Evolutionary conservation across 1,140 invertebrate species (phyloP), one percentile per base, ranked within the genome.

Genomic region (Drosophila tsacasi): DNA sequence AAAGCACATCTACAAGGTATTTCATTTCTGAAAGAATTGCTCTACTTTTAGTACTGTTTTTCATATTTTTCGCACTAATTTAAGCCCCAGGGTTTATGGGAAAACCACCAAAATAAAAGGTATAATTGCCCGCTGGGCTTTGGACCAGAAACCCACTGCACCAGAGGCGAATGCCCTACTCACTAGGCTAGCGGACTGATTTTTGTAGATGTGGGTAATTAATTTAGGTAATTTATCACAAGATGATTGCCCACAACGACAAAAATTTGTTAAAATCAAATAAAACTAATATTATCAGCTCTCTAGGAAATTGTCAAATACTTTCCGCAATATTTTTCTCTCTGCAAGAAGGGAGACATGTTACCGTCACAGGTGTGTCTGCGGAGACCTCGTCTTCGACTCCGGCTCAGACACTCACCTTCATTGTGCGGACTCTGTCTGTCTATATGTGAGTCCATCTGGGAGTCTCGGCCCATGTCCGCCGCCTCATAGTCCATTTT

Each of bases 401-500:
- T 55, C 32, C 57, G 57, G 42, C 64, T 71, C 44, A 59, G 62
- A 59, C 37, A 58, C 76, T 55, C 50, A 80, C 81, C 79, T 83
- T 89, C 81, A 87, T 89, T 85, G 80, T 78, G 81, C 71, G 77
- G 80, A 78, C 82, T 74, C 67, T 60, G 55, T 74, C 67, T 60
- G 55, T 72, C 77, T 65, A 69, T 63, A 66, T 83, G 60, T 49
- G 65, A 68, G 25, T 57, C 40, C 60, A 42, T 19, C 46, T 42
- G 23, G 30, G 25, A 65, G 32, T 55, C 46, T 50, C 47, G 39
- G 46, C 23, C 76, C 52, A 37, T 66, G 76, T 40, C 47, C 23
- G 49, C 47, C 37, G 62, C 79, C 83, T 85, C 86, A 90, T 90
- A 90, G 86, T 82, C 85, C 85, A 90, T 90, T 90, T 90, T 90